A percentile compares a stretch with the other conserved stretches of the same genome.
phyloP scores from a whole-genome alignment of 2,113 vertebrate species.

The Myiozetetes cayanensis region DNA sequence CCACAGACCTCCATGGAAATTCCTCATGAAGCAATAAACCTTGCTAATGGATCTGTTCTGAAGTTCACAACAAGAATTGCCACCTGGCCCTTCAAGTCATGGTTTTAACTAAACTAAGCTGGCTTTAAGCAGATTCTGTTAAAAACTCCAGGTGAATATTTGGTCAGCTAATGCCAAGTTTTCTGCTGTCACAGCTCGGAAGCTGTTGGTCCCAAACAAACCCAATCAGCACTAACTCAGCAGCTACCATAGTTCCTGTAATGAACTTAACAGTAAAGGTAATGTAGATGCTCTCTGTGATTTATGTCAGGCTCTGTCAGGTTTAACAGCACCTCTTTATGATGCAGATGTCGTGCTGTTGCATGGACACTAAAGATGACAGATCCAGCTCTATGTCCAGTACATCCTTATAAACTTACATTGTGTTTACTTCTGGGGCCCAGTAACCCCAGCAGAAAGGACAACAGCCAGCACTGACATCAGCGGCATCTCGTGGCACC shows the following conservation, averaged over 20 bases:
- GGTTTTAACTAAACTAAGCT: background rate
- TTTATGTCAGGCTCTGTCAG: background rate
- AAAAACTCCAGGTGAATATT: background rate
- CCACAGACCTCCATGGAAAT: background rate
- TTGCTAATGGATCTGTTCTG: background rate
- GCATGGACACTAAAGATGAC: background rate
- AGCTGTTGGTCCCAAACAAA: background rate
- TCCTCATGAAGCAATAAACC: background rate
- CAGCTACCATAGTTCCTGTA: background rate
- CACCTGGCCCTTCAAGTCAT: accelerated
- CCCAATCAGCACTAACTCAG: background rate
- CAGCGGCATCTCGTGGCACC: background rate
- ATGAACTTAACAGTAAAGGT: background rate
- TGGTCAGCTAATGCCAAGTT: background rate
- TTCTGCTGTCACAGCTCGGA: background rate
- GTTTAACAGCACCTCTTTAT: background rate
- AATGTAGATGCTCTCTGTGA: background rate
- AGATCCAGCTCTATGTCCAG: background rate
- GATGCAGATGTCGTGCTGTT: background rate
- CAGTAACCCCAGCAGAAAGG: background rate
- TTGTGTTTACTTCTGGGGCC: background rate
- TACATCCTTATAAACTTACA: background rate
- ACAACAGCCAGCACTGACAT: background rate
- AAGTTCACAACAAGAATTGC: background rate
- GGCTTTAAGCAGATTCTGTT: background rate